phyloP scores from a whole-genome alignment of 2,888 invertebrate species.

The Trissolcus brochymenae region DNA sequence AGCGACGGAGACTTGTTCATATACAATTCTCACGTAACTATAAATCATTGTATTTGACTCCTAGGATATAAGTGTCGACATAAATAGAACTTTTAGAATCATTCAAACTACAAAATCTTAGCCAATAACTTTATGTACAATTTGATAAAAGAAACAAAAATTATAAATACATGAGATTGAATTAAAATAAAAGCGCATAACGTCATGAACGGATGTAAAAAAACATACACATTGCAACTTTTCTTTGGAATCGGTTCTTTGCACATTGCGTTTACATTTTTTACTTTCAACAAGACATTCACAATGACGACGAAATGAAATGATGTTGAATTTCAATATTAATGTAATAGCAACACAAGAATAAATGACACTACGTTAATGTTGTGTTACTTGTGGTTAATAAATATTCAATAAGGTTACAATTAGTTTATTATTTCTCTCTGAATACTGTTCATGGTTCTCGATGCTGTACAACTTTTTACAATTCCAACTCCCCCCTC shows the following conservation, averaged over 20 bases:
- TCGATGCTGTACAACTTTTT: neutral
- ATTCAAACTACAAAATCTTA: neutral
- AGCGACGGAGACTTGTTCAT: neutral
- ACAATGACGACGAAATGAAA: neutral
- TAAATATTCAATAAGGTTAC: slow-evolving; percentile 33
- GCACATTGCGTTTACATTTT: neutral
- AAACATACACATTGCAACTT: neutral
- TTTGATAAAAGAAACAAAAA: neutral
- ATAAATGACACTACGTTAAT: slow-evolving; percentile 50
- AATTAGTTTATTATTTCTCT: slow-evolving; percentile 15
- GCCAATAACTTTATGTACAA: too few species aligned
- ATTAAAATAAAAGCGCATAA: too few species aligned
- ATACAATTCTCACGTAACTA: too few species aligned
- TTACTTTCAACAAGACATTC: slow-evolving; percentile 2
- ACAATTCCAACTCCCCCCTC: too few species aligned
- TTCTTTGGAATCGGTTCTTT: neutral
- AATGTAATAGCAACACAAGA: slow-evolving; percentile 41
- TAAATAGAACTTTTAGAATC: neutral
- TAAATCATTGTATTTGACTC: too few species aligned
- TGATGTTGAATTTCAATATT: slow-evolving; percentile 12
- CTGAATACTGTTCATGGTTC: slow-evolving; percentile 39
- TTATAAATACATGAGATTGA: neutral
- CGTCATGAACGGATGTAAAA: too few species aligned
- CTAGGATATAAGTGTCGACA: too few species aligned
- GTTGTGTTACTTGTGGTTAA: slow-evolving; percentile 51